These are phyloP conservation scores for Leuctra nigra DNA, from an alignment of 2,888 invertebrate species.

Conservation along the genomic window DNA sequence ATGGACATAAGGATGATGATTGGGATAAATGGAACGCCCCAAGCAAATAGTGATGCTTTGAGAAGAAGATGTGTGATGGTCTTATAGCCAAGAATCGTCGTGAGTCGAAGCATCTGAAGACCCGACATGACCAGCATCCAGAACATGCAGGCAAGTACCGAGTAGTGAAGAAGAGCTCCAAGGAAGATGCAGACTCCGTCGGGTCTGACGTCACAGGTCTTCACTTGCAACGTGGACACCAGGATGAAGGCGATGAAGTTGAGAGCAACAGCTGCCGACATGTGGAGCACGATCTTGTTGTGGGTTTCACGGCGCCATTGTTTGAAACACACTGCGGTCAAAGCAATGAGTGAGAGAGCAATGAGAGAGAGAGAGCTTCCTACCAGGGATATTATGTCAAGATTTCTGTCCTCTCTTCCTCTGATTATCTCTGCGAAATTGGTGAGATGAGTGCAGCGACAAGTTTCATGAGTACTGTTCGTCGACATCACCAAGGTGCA, in stretches of 20 bases:
- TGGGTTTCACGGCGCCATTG: too few relatives aligned
- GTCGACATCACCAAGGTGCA: conserved; percentile 24
- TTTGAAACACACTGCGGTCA: too few relatives aligned
- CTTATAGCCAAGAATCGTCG: conserved; percentile 54
- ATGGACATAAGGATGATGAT: conserved; percentile 44
- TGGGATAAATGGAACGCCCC: conserved; percentile 53
- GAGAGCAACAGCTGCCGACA: conserved; percentile 54
- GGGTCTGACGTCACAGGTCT: conserved; percentile 39
- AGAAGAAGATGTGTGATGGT: conserved; percentile 54
- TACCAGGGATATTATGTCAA: conserved; percentile 51
- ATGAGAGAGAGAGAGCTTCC: conserved; percentile 53
- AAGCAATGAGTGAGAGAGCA: too few relatives aligned
- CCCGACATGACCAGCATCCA: too few relatives aligned
- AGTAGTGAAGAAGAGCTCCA: too few relatives aligned
- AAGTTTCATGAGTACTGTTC: conserved; percentile 28
- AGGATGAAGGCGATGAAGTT: conserved; percentile 45
- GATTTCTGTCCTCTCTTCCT: conserved; percentile 36
- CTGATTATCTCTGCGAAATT: conserved; percentile 51
- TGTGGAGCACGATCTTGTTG: conserved; percentile 57
- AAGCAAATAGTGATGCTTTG: conserved; percentile 55
- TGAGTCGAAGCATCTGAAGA: conserved; percentile 60
- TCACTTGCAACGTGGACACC: conserved; percentile 22
- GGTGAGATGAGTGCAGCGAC: conserved; percentile 52
- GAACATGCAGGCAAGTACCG: too few relatives aligned
- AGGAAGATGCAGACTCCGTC: conserved; percentile 53